Percentiles rank a stretch among this genome's conserved stretches.
Conservation (phyloP, 2,888 invertebrate species). For the Xestia sexstrigata region DNA sequence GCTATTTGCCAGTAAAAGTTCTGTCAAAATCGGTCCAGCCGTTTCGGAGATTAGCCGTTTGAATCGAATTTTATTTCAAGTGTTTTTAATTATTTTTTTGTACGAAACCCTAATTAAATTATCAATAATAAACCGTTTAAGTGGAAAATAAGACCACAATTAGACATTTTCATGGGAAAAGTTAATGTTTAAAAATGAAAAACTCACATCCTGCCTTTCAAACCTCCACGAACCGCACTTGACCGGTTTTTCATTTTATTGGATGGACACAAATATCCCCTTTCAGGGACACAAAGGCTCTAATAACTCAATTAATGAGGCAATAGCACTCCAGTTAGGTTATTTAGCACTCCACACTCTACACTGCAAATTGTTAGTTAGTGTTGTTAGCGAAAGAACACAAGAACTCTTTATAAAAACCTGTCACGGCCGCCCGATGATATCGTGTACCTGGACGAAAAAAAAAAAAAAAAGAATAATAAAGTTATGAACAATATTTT, state of each 20-base stretch:
- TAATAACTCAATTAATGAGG: constrained; percentile 5
- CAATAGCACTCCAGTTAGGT: constrained; percentile 19
- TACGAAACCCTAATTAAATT: too few species aligned
- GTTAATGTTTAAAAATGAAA: neutral
- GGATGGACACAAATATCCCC: neutral
- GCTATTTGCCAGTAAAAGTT: too few species aligned
- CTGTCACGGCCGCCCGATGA: constrained; percentile 72
- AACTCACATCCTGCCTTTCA: neutral
- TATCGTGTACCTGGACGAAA: constrained; percentile 79
- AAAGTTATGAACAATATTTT: neutral
- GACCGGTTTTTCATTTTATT: neutral
- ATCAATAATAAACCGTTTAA: too few species aligned
- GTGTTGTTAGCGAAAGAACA: constrained; percentile 23
- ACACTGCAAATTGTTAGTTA: constrained; percentile 46
- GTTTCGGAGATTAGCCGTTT: too few species aligned
- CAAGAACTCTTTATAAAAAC: constrained; percentile 68
- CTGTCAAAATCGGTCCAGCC: too few species aligned
- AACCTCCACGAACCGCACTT: neutral
- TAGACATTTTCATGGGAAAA: neutral
- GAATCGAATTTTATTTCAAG: too few species aligned
- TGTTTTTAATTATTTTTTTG: too few species aligned
- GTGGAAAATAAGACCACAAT: too few species aligned
- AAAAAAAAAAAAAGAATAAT: too few species aligned
- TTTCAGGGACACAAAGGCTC: neutral
- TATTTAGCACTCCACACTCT: constrained; percentile 42